Conservation (phyloP, 1,140 invertebrate species). For the Lepidotrigona ventralis region DNA sequence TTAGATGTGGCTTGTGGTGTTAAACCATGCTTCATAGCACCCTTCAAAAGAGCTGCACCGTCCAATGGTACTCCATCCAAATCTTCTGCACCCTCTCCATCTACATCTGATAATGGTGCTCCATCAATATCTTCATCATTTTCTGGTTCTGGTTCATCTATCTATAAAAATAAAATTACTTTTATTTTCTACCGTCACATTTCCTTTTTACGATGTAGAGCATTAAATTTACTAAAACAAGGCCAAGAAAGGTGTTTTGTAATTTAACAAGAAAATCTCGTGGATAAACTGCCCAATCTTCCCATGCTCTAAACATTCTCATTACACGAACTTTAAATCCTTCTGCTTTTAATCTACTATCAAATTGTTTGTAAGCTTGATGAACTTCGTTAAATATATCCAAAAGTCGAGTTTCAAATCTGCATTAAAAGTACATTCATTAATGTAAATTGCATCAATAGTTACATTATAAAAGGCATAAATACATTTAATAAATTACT, state of each 20-base stretch:
- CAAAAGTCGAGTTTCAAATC: slow-evolving; percentile 92
- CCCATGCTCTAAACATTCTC: slow-evolving; percentile 97
- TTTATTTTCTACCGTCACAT: background rate
- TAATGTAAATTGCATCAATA: background rate
- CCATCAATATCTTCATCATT: slow-evolving; percentile 84
- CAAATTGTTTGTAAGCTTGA: slow-evolving; percentile 88
- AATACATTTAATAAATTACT: background rate
- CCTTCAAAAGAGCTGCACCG: slow-evolving; percentile 89
- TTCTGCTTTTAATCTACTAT: slow-evolving; percentile 95
- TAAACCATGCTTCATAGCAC: slow-evolving; percentile 82
- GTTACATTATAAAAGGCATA: background rate
- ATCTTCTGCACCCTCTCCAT: slow-evolving; percentile 84
- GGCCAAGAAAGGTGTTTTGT: slow-evolving; percentile 94
- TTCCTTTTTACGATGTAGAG: background rate
- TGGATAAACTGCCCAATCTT: slow-evolving; percentile 98
- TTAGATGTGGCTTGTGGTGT: slow-evolving; percentile 76
- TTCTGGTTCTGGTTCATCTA: slow-evolving; percentile 77
- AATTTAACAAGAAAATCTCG: slow-evolving; percentile 94
- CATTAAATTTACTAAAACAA: slow-evolving; percentile 71
- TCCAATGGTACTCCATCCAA: slow-evolving; percentile 91
- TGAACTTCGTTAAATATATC: slow-evolving; percentile 93
- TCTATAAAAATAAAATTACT: slow-evolving; percentile 52
- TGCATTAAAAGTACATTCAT: slow-evolving; percentile 68
- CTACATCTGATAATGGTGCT: slow-evolving; percentile 83
- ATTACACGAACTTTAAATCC: slow-evolving; percentile 98